Evolutionary conservation across 2,113 vertebrate genomes (phyloP).

Genomic region (Halichoerus grypus): DNA sequence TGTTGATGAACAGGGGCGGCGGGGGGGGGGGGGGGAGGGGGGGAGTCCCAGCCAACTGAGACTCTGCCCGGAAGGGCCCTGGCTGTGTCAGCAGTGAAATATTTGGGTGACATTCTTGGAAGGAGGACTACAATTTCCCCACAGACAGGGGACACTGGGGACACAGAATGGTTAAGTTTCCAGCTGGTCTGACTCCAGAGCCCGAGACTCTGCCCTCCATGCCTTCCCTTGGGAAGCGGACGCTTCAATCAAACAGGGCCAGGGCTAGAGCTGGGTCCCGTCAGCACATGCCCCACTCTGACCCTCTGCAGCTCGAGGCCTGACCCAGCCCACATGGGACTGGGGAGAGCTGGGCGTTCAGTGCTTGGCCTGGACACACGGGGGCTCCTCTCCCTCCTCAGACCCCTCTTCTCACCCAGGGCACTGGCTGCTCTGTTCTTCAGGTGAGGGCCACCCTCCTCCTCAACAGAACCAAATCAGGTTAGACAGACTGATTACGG

Average conservation of each 20-base stretch:
- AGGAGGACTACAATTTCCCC: background rate
- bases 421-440: background rate
- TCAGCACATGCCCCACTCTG: background rate
- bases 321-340: background rate
- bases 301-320: background rate
- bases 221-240: background rate
- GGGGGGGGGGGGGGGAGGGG: rapidly evolving
- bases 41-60: rapidly evolving
- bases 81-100: background rate
- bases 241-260: background rate
- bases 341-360: background rate
- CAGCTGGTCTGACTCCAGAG: background rate
- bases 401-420: background rate
- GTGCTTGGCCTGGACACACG: background rate
- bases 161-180: background rate
- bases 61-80: background rate
- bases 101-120: background rate
- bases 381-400: background rate
- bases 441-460: background rate
- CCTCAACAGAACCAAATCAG: background rate
- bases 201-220: rapidly evolving
- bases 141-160: background rate
- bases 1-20: background rate
- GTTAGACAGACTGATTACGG: background rate
- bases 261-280: rapidly evolving